Evolutionary conservation across 2,888 invertebrate genomes (phyloP), one percentile per base, ranked within the genome.

Genomic region (Pollenia angustigena): DNA sequence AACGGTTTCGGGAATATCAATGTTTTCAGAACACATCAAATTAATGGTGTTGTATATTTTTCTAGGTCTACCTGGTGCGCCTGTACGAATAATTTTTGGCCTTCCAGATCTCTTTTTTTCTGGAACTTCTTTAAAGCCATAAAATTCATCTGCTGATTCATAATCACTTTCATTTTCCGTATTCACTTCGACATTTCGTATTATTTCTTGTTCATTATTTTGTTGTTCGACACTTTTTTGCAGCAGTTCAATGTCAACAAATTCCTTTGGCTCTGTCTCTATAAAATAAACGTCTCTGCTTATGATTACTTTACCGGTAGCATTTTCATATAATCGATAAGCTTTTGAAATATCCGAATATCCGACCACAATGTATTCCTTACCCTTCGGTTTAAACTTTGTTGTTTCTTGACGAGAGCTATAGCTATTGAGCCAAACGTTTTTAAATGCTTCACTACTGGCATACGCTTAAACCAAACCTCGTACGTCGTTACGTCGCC

Each of bases 271-370:
- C 18, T 18, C 18, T 18, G 1, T 18, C 18, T 58, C 76, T 2
- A 76, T 40, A 54, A 78, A 83, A 44, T 62, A 71, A 14, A 83
- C 76, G 46, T 78, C 83, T 52, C 58, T 58, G 58, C 83, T 83
- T n/a, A 83, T 48, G 11, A 83, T 78, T 18, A 71, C 60, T 64
- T 18, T 54, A 54, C 42, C 4, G 0, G 64, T 83, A 23, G 52
- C 9, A 1, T 46, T 71, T 11, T 80, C 85, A 50, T 75, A 85
- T 40, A 85, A 32, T 18, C 80, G 14, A 46, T 85, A 85, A 3
- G 80, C 85, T 50, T 85, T 85, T 40, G 85, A 18, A 4, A 54
- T 75, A 2, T 58, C 42, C n/a, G 75, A 75, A 32, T 75, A 75
- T 2, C 64, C 75, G 3, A 75, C 75, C 52, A 75, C 40, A 9